Conservation (phyloP, 2,888 invertebrate genomes). For the Leptinotarsa peninsularis region DNA sequence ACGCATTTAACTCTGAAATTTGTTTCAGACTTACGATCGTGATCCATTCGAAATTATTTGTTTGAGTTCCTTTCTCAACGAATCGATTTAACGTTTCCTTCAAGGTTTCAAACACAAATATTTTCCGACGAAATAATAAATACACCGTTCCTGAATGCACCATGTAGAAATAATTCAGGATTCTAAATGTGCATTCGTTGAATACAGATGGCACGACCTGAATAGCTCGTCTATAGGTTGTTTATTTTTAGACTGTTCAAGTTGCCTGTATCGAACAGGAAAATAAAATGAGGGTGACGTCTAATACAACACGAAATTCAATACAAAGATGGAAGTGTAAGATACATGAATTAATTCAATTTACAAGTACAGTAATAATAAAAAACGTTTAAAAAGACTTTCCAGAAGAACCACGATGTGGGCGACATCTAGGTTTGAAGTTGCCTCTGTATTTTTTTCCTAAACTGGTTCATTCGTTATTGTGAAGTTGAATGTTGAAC, state of each 20-base stretch:
- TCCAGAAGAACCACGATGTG: too few relatives aligned
- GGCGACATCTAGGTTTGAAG: too few relatives aligned
- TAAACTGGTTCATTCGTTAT: too few relatives aligned
- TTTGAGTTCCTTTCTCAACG: conserved; percentile 8
- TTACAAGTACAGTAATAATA: neutral
- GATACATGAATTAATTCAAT: neutral
- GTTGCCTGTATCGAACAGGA: conserved; percentile 4
- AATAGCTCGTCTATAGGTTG: conserved; percentile 17
- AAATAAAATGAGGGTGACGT: neutral
- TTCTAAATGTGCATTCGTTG: conserved; percentile 14
- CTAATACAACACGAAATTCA: neutral
- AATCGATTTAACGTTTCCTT: conserved; percentile 14
- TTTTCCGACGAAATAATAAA: conserved; percentile 1
- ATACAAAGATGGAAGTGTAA: neutral
- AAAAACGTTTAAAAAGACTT: too few relatives aligned
- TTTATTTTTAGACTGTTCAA: neutral
- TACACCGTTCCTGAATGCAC: neutral
- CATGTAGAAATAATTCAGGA: conserved; percentile 15
- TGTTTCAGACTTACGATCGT: neutral
- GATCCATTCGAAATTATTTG: conserved; percentile 15
- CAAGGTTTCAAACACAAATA: conserved; percentile 16
- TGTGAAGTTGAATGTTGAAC: too few relatives aligned
- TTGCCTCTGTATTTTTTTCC: too few relatives aligned
- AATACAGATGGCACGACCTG: conserved; percentile 17
- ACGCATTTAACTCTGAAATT: neutral